Evolutionary conservation across 2,888 invertebrate genomes (phyloP).

Genomic region (Matsumyia berberina): DNA sequence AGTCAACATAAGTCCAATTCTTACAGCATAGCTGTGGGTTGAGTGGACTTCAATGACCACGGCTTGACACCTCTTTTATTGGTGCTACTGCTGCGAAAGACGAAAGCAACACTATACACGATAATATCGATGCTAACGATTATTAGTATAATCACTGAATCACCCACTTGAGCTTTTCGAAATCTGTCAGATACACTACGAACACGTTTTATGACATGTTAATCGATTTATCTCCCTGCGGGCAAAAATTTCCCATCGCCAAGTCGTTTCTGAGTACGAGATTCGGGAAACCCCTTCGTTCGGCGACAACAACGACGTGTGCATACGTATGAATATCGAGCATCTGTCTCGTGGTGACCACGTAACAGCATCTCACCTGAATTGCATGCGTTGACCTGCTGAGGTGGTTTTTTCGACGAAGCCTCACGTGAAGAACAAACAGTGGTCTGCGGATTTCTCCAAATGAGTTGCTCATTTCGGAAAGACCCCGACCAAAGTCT

Average conservation of each 20-base stretch:
- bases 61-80: slow-evolving; percentile 60
- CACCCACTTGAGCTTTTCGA: slow-evolving; percentile 51
- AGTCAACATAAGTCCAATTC: slow-evolving; percentile 38
- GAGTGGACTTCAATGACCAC: slow-evolving; percentile 59
- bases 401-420: slow-evolving; percentile 49
- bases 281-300: slow-evolving; percentile 65
- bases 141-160: slow-evolving; percentile 42
- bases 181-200: slow-evolving; percentile 61
- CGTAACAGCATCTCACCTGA: slow-evolving; percentile 33
- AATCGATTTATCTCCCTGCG: slow-evolving; percentile 52
- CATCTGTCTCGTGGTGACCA: slow-evolving; percentile 17
- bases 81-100: slow-evolving; percentile 43
- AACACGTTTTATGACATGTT: slow-evolving; percentile 48
- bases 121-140: slow-evolving; percentile 35
- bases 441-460: slow-evolving; percentile 45
- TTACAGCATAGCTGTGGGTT: slow-evolving; percentile 33
- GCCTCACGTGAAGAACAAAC: slow-evolving; percentile 35
- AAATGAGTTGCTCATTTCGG: slow-evolving; percentile 51
- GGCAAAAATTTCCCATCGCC: slow-evolving; percentile 32
- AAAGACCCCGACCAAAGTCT: slow-evolving; percentile 57
- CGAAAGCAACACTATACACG: slow-evolving; percentile 26
- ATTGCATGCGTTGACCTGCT: slow-evolving; percentile 40
- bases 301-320: neutral
- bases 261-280: slow-evolving; percentile 24
- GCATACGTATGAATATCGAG: slow-evolving; percentile 22